Base-by-base conservation (phyloP, 2,797 vertebrate species). In the Aeoliscus strigatus region DNA sequence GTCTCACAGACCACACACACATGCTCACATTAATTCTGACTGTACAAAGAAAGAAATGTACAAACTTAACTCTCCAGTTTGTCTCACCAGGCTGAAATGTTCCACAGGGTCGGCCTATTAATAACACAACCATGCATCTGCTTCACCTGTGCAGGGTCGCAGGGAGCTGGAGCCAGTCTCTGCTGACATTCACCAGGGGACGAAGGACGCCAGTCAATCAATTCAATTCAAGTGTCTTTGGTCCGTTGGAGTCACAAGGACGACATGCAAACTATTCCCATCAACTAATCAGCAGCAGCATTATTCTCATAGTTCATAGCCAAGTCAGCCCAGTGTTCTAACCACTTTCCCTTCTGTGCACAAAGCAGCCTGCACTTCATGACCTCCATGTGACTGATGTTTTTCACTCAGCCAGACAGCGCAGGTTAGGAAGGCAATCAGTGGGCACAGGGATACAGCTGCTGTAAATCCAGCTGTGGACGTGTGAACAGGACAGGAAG, bases 361-460 rank as follows among this genome's bases (percentile, higher is more conserved):
- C 34, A 32, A 51, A 17, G 14, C 36, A 61, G 56, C 33, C 56
- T 38, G 48, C 40, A 45, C 18, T 16, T 66, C 24, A 51, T 26
- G 18, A 24, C 27, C 25, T 57, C 39, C 14, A 6, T 4, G 1
- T 61, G 60, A 68, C 30, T 39, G 49, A 56, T 42, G 48, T 59
- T 49, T 42, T 42, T 57, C 40, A 45, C 15, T 12, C 56, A 9
- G 52, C 34, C 21, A 41, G 61, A 70, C 51, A 40, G 34, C 39
- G 90, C 89, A 90, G 83, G 90, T 93, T 47, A 86, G 0, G 35
- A 83, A 76, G 66, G 87, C 91, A 59, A 96, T 89, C 45, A 91
- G 8, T 5, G 87, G 12, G 8, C 87, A 90, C 2, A 43, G 23
- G 32, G 66, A 40, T 16, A 82, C 29, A 12, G 88, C 81, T 6